Conservation (phyloP, 2,888 invertebrate species). For the Baccha elongata region DNA sequence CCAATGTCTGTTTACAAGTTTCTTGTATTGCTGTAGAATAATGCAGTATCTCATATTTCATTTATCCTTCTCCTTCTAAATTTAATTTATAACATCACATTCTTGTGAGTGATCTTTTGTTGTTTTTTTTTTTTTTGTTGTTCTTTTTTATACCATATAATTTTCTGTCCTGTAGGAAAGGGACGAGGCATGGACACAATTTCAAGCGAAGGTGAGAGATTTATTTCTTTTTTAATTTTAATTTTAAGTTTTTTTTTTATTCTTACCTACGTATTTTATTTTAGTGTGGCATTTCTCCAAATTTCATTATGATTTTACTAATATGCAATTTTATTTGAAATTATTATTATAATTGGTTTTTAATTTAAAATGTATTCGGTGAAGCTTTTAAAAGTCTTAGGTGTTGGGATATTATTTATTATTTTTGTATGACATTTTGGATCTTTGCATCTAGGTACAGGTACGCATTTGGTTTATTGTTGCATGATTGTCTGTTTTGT, state of each 20-base stretch:
- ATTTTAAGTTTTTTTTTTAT: conserved; percentile 32
- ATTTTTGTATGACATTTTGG: conserved; percentile 34
- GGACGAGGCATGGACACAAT: conserved; percentile 87
- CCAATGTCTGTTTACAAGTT: background rate
- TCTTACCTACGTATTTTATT: no score
- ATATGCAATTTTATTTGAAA: conserved; percentile 9
- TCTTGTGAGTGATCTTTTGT: conserved; percentile 45
- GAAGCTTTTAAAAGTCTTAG: conserved; percentile 5
- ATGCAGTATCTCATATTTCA: conserved; percentile 8
- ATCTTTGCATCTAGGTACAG: conserved; percentile 51
- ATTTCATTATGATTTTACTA: conserved; percentile 20
- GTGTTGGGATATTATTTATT: background rate
- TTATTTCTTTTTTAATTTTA: conserved; percentile 66
- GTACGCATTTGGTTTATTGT: conserved; percentile 57
- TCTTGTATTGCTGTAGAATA: background rate
- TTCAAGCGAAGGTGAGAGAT: conserved; percentile 87
- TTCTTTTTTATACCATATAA: conserved; percentile 74
- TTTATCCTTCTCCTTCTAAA: conserved; percentile 6
- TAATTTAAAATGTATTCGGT: conserved; percentile 8
- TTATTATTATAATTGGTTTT: conserved; percentile 3
- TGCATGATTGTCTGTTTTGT: conserved; percentile 35
- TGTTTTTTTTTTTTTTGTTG: conserved; percentile 68
- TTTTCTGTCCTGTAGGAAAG: conserved; percentile 84
- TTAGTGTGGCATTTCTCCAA: conserved; percentile 33
- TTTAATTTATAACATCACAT: conserved; percentile 56